Evolutionary conservation across 2,113 vertebrate genomes (phyloP).

Genomic region (Percopsis transmontana): DNA sequence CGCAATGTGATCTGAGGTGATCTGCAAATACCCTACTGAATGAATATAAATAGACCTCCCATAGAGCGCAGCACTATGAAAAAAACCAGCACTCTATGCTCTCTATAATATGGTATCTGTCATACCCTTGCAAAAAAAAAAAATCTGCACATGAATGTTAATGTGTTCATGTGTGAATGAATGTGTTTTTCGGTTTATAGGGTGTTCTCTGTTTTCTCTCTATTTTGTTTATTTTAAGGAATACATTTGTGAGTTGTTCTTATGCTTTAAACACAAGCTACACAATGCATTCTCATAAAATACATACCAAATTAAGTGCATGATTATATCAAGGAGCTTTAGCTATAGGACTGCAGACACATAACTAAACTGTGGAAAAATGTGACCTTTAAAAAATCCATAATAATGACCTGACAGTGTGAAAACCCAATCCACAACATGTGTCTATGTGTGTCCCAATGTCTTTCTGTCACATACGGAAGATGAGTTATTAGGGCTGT

Average conservation of each 20-base stretch:
- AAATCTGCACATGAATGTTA: neutral
- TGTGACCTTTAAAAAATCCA: constrained; percentile 45
- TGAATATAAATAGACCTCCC: neutral
- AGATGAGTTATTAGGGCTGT: constrained; percentile 29
- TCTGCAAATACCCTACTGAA: neutral
- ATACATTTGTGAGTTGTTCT: too few species aligned
- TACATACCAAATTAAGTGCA: neutral
- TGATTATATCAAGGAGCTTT: neutral
- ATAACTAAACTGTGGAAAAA: constrained; percentile 6
- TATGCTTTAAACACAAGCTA: too few species aligned
- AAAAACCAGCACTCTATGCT: too few species aligned
- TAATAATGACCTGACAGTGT: constrained; percentile 12
- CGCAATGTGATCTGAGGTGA: neutral
- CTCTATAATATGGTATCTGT: too few species aligned
- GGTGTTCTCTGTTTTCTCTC: neutral
- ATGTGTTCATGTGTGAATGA: neutral
- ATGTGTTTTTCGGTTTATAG: neutral
- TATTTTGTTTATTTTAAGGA: neutral
- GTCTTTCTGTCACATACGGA: constrained; percentile 20
- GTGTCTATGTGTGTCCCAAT: constrained; percentile 4
- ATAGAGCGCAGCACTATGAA: too few species aligned
- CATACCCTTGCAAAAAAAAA: neutral
- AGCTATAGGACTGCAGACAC: constrained; percentile 5
- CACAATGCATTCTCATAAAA: neutral
- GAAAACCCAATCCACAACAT: constrained; percentile 17